Evolutionary conservation across 2,888 invertebrate species (phyloP), one percentile per base, ranked within the genome.

Genomic region (Spisula solida): DNA sequence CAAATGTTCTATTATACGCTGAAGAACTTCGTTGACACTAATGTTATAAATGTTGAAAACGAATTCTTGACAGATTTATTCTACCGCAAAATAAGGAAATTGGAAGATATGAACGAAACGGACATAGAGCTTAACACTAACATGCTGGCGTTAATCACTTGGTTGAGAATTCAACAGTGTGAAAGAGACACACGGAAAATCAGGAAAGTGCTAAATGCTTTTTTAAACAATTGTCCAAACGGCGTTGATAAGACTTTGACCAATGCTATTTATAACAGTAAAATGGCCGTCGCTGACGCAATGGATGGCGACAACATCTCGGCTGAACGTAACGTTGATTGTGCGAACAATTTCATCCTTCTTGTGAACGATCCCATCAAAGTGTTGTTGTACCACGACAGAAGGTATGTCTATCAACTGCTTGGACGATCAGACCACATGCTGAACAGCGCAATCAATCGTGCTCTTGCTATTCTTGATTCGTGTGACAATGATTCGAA

Each of bases 161-260:
- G 81, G 60, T 34, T 82, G 20, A 55, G 56, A 18, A 60, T 82
- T 10, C 81, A 82, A 55, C 81, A 82, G 16, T 82, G 81, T 31
- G 56, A 82, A 31, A 55, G 81, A 20, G 34, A 82, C n/a, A 82
- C 81, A 1, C n/a, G 41, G 1, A 12, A 56, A 51, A 82, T 82
- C 18, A 56, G 81, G 16, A 56, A 18, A 8, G 81, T 82, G 12
- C 20, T 82, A 20, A 12, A 82, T 60, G n/a, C 6, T 10, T 56
- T 31, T 55, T 56, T 29, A 12, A 18, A 18, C 0, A 31, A 12
- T 20, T 82, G 56, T 34, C 81, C 81, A n/a, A 60, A 16, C 1
- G 25, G 41, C 6, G 60, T 60, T n/a, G 82, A 82, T 41, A n/a
- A 82, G 18, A 82, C 31, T 0, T 60, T 82, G 47, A 8, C 8